Evolutionary conservation across 2,888 invertebrate genomes (phyloP).

Genomic region (Cerceris rybyensis): DNA sequence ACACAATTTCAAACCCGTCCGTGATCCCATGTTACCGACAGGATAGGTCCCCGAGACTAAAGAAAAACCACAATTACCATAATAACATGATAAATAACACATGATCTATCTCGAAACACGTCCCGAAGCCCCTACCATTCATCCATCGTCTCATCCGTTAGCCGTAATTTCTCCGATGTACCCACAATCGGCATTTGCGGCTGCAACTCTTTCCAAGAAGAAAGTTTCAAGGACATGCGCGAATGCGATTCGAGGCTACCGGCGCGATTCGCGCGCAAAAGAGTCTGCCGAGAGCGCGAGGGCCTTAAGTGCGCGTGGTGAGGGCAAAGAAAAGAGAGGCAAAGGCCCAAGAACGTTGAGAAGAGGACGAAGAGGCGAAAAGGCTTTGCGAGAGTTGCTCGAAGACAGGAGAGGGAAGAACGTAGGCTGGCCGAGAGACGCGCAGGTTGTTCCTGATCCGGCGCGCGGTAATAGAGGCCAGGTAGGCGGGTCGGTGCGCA

Average conservation of each 20-base stretch:
- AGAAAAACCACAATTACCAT: no score
- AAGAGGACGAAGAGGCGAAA: slow-evolving; percentile 14
- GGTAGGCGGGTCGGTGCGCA: slow-evolving; percentile 66
- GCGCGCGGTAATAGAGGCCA: slow-evolving; percentile 66
- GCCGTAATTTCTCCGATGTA: slow-evolving; percentile 38
- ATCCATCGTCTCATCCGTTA: slow-evolving; percentile 14
- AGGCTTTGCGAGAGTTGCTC: not conserved
- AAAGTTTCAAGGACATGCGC: slow-evolving; percentile 52
- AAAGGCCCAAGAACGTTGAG: slow-evolving; percentile 5
- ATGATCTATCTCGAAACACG: no score
- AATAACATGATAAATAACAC: no score
- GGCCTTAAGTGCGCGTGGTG: slow-evolving; percentile 37
- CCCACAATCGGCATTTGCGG: slow-evolving; percentile 39
- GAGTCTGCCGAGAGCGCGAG: not conserved
- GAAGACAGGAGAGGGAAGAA: slow-evolving; percentile 8
- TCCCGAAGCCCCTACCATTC: no score
- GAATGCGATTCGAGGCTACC: slow-evolving; percentile 37
- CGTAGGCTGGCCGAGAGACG: slow-evolving; percentile 24
- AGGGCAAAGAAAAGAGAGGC: slow-evolving; percentile 5
- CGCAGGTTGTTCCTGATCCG: slow-evolving; percentile 56
- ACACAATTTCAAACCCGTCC: no score
- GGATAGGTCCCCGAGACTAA: no score
- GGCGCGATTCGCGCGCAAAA: slow-evolving; percentile 26
- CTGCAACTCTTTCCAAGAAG: slow-evolving; percentile 55
- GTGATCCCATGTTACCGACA: no score